A percentile compares a stretch with the other conserved stretches of the same genome.
These are phyloP conservation scores for Mamestra brassicae DNA, from an alignment of 2,888 invertebrate genomes.

Conservation along the genomic window DNA sequence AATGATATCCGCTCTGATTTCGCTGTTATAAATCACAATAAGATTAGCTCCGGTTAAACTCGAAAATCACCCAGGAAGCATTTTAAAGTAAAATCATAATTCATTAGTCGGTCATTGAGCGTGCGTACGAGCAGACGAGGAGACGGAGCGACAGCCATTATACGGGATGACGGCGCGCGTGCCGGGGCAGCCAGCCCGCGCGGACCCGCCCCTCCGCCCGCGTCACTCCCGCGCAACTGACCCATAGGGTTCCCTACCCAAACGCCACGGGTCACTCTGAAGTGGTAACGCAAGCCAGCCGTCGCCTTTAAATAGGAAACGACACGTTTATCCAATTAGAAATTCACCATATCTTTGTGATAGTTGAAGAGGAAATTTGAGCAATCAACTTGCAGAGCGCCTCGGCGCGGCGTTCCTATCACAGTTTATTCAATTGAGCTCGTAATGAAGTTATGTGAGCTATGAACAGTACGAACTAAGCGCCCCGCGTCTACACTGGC, in stretches of 20 bases:
- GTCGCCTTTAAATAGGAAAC: conserved; percentile 91
- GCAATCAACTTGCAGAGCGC: conserved; percentile 90
- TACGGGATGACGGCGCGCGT: conserved; percentile 89
- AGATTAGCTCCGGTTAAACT: conserved; percentile 76
- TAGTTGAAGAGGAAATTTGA: conserved; percentile 91
- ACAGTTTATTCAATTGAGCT: conserved; percentile 91
- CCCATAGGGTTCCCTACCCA: conserved; percentile 69
- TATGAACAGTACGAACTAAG: conserved; percentile 83
- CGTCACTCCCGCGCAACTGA: conserved; percentile 56
- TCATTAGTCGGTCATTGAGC: conserved; percentile 88
- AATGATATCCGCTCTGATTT: conserved; percentile 66
- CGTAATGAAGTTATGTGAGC: conserved; percentile 90
- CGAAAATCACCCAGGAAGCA: conserved; percentile 84
- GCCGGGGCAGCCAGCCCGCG: conserved; percentile 75
- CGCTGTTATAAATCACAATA: conserved; percentile 71
- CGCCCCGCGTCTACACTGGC: conserved; percentile 74
- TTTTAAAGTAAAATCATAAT: conserved; percentile 83
- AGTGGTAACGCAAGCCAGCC: conserved; percentile 85
- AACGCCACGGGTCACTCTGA: conserved; percentile 78
- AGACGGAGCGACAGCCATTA: conserved; percentile 85
- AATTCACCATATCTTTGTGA: conserved; percentile 91
- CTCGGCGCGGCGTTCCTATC: conserved; percentile 88
- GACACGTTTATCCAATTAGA: conserved; percentile 91
- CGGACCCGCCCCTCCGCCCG: conserved; percentile 70
- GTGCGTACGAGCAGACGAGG: conserved; percentile 71